A percentile compares a stretch with the other conserved stretches of the same genome.
Conservation (phyloP, 2,888 invertebrate genomes). For the Caenorhabditis sp. region DNA sequence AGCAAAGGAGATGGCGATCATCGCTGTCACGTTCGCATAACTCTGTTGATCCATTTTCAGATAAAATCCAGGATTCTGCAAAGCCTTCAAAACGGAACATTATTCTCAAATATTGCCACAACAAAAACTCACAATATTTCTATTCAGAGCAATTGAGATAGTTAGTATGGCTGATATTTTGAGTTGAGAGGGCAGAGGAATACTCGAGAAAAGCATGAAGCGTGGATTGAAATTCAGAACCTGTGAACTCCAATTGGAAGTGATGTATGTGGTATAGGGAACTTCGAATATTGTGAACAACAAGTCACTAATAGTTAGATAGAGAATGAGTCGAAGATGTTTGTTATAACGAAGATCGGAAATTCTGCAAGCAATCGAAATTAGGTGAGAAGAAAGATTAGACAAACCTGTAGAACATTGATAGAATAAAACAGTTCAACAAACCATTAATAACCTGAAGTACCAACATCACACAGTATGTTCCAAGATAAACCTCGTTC, state of each 20-base stretch:
- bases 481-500: conserved; percentile 24
- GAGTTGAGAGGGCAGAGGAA: conserved; percentile 28
- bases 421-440: not conserved
- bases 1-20: conserved; percentile 4
- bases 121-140: conserved; percentile 21
- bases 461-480: conserved; percentile 18
- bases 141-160: conserved; percentile 22
- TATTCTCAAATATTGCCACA: too few relatives aligned
- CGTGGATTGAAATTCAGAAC: conserved; percentile 21
- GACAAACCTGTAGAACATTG: too few relatives aligned
- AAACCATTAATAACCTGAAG: conserved; percentile 13
- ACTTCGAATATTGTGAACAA: conserved; percentile 14
- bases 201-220: conserved; percentile 15
- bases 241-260: conserved; percentile 24
- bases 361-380: conserved; percentile 14
- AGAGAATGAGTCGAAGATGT: conserved; percentile 18
- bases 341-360: conserved; percentile 14
- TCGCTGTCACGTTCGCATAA: conserved; percentile 8
- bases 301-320: conserved; percentile 19
- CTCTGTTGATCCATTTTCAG: conserved; percentile 12
- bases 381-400: too few relatives aligned
- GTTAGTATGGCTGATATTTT: conserved; percentile 22
- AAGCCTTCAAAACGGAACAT: conserved; percentile 7
- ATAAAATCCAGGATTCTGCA: conserved; percentile 11
- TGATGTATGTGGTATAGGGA: conserved; percentile 29